Evolutionary conservation across 2,888 invertebrate species (phyloP), one percentile per base, ranked within the genome.

Genomic region (Hirtodrosophila trivittata): DNA sequence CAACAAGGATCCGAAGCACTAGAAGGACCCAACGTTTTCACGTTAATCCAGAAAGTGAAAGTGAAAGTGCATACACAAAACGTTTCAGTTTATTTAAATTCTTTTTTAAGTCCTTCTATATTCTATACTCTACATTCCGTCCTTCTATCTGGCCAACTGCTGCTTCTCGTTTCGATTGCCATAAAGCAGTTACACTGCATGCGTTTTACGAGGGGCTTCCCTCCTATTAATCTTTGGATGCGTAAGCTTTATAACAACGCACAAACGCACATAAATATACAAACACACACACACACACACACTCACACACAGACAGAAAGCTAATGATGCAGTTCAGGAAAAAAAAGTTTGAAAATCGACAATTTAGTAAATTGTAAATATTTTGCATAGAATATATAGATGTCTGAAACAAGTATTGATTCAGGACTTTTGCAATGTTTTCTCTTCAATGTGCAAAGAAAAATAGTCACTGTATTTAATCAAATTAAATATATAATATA

Each of bases 1-100:
- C 88, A 95, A 94, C 88, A 95, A 94, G 89, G 93, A 94, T 84
- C 92, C 93, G 52, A 93, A 94, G 89, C 93, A 91, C 74, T 91
- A 86, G 72, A 39, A 12, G 1, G 16, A 6, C 4, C 30, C 38
- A 9, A 42, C 9, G 9, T 28, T 8, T 2, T 1, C 6, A 13
- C 16, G 18, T 21, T 8, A 30, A 30, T 28, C 6, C 3, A 13
- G 21, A 37, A 18, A n/a, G n/a, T n/a, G 10, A 21, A 46, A 35
- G 37, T 33, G 32, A 10, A 37, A 62, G 51, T 57, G 58, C 64
- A 58, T 41, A 55, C 51, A 62, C 42, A 50, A 39, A 49, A 49
- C 46, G 33, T 52, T 56, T 33, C 43, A 43, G 46, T 51, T 63
- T 78, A 78, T 70, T 66, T 69, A 78, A 78, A 45, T 42, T 42